Percentiles rank a stretch among this genome's conserved stretches.
phyloP scores from a whole-genome alignment of 1,140 invertebrate genomes.

The Nephila pilipes region DNA sequence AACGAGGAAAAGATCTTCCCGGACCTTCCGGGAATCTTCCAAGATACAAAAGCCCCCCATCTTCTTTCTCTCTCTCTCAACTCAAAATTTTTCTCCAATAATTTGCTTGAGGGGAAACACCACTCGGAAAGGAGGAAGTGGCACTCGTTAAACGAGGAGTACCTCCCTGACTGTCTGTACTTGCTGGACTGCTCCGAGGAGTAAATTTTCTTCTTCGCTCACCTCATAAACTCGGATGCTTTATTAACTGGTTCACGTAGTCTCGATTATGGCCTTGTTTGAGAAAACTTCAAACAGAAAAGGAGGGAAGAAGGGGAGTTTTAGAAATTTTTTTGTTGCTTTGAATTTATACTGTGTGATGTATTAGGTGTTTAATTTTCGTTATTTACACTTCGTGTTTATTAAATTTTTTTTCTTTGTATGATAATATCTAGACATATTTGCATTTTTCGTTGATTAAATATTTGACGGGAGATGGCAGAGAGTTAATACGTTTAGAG shows the following conservation, averaged over 20 bases:
- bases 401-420: background rate
- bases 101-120: conserved; percentile 15
- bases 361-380: background rate
- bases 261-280: background rate
- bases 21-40: background rate
- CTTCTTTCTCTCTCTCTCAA: background rate
- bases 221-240: background rate
- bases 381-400: conserved; percentile 2
- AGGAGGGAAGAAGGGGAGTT: background rate
- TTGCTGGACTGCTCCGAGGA: conserved; percentile 4
- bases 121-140: conserved; percentile 23
- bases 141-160: conserved; percentile 21
- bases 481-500: too few relatives aligned
- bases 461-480: too few relatives aligned
- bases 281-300: background rate
- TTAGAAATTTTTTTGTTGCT: background rate
- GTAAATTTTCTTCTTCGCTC: background rate
- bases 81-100: conserved; percentile 26
- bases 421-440: background rate
- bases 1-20: conserved; percentile 8
- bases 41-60: conserved; percentile 7
- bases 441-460: too few relatives aligned
- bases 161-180: background rate
- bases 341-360: background rate
- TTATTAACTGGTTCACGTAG: background rate